Conservation (phyloP, 2,113 vertebrate genomes). For the Pterocles gutturalis region DNA sequence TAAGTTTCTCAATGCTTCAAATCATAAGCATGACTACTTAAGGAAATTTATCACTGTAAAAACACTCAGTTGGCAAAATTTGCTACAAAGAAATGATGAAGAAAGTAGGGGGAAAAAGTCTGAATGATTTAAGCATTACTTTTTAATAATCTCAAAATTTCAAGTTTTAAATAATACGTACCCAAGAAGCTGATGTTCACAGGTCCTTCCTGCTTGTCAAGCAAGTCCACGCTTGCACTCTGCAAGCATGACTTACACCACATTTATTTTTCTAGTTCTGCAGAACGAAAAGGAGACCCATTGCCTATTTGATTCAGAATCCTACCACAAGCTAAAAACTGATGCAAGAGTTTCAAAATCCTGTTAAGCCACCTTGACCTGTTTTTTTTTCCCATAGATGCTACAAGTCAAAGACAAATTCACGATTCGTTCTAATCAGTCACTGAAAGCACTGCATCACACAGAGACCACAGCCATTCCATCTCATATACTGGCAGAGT, state of each 20-base stretch:
- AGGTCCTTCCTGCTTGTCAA: neutral
- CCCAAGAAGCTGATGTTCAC: accelerated
- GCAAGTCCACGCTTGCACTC: neutral
- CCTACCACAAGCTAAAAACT: neutral
- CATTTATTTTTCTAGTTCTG: neutral
- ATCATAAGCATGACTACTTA: neutral
- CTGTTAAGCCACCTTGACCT: neutral
- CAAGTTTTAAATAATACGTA: neutral
- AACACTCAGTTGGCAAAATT: neutral
- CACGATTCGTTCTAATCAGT: neutral
- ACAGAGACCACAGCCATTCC: neutral
- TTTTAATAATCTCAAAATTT: neutral
- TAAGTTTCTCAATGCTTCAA: neutral
- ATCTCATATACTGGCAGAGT: neutral
- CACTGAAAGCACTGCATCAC: neutral
- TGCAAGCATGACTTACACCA: neutral
- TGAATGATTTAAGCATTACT: neutral
- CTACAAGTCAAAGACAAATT: neutral
- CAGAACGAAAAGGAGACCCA: neutral
- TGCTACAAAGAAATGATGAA: neutral
- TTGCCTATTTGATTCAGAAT: neutral
- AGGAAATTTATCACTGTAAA: neutral
- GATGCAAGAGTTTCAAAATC: neutral
- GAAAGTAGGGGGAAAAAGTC: neutral
- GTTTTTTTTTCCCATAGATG: no score